These are phyloP conservation scores for Zoanthus sociatus DNA, from an alignment of 92 coral and sea anemone species.

Conservation along the genomic window DNA sequence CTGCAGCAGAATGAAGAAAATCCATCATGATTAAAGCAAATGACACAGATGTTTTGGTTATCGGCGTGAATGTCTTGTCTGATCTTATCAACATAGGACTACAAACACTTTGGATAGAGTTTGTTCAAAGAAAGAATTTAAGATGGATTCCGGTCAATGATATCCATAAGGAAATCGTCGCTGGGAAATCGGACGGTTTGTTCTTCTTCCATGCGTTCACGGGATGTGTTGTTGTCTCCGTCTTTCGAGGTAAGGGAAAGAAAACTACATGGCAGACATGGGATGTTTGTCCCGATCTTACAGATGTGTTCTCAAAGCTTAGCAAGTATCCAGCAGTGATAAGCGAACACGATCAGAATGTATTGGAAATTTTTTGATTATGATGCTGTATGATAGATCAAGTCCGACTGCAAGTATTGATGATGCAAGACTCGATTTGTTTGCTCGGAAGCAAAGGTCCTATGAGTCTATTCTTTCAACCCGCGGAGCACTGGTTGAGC, in stretches of 20 bases:
- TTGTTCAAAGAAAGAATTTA: too few relatives aligned
- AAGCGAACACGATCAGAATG: slow-evolving; percentile 45
- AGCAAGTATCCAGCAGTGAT: slow-evolving; percentile 40
- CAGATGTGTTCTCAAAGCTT: slow-evolving; percentile 40
- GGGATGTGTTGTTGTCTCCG: not conserved
- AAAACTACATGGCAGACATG: slow-evolving; percentile 65
- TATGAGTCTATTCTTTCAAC: slow-evolving; percentile 56
- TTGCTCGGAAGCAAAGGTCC: slow-evolving; percentile 48
- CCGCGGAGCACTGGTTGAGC: slow-evolving; percentile 51
- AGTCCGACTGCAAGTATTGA: slow-evolving; percentile 44
- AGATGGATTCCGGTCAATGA: too few relatives aligned
- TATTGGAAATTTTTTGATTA: slow-evolving; percentile 57
- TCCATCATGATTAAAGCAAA: too few relatives aligned
- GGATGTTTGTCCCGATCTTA: slow-evolving; percentile 52
- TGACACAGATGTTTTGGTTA: too few relatives aligned
- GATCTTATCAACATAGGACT: too few relatives aligned
- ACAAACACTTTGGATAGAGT: too few relatives aligned
- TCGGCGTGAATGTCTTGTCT: too few relatives aligned
- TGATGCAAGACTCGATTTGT: slow-evolving; percentile 59
- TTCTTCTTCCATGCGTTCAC: slow-evolving; percentile 32
- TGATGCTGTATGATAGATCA: slow-evolving; percentile 46
- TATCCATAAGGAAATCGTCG: too few relatives aligned
- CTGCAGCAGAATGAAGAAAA: too few relatives aligned
- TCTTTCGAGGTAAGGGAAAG: slow-evolving; percentile 58
- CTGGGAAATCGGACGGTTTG: too few relatives aligned